Evolutionary conservation across 2,797 vertebrate species (phyloP).

Genomic region (Helarctos malayanus): DNA sequence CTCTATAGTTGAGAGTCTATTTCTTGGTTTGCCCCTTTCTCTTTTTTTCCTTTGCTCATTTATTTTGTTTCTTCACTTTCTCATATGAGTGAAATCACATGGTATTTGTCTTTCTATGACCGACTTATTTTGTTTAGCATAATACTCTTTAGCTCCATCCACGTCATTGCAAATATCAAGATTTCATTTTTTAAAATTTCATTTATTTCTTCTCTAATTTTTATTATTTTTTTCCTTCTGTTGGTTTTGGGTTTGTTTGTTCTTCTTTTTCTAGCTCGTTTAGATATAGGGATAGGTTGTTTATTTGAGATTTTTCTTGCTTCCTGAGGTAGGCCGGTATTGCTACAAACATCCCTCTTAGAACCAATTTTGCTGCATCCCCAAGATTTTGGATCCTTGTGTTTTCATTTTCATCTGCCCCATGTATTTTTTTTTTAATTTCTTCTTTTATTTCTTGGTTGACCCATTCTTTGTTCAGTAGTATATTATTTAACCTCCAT

Average conservation of each 20-base stretch:
- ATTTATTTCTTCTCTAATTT: background rate
- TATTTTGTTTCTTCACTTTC: too few species aligned
- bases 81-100: too few species aligned
- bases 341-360: background rate
- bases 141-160: background rate
- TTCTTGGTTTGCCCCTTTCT: too few species aligned
- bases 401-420: background rate
- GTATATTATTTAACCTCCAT: background rate
- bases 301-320: background rate
- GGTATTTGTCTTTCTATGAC: background rate
- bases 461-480: background rate
- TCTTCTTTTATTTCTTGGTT: background rate
- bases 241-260: background rate
- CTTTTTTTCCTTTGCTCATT: too few species aligned
- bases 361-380: background rate
- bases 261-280: background rate
- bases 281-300: background rate
- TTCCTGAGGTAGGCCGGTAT: background rate
- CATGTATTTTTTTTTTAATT: background rate
- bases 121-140: too few species aligned
- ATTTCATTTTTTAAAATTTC: background rate
- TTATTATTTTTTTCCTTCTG: background rate
- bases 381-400: background rate
- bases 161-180: background rate
- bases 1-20: too few species aligned